Evolutionary conservation across 2,113 vertebrate genomes (phyloP).

Genomic region (Colinus virginianus): DNA sequence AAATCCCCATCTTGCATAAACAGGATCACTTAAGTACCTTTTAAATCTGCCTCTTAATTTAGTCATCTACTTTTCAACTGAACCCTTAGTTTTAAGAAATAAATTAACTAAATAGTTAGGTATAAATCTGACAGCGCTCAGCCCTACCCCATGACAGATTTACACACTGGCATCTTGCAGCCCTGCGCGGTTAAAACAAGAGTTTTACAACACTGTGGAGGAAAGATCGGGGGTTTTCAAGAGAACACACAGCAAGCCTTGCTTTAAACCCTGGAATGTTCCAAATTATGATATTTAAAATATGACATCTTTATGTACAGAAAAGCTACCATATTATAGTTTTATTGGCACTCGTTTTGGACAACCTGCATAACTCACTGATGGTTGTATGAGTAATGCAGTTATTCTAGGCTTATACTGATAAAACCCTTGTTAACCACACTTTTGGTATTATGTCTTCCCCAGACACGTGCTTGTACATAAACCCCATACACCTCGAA

Average conservation of each 20-base stretch:
- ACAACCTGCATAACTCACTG: constrained; percentile 68
- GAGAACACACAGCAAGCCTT: constrained; percentile 38
- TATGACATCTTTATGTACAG: constrained; percentile 74
- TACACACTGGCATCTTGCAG: constrained; percentile 65
- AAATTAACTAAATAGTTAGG: constrained; percentile 66
- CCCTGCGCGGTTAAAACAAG: constrained; percentile 21
- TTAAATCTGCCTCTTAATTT: constrained; percentile 63
- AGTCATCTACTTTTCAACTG: constrained; percentile 39
- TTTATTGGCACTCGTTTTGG: constrained; percentile 73
- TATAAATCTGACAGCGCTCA: constrained; percentile 63
- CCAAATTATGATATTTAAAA: constrained; percentile 67
- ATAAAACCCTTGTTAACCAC: constrained; percentile 26
- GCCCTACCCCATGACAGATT: constrained; percentile 50
- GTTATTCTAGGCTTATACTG: not conserved
- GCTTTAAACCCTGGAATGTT: constrained; percentile 58
- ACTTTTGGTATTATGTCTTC: not conserved
- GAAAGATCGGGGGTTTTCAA: constrained; percentile 57
- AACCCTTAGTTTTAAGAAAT: constrained; percentile 63
- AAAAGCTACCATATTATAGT: constrained; percentile 72
- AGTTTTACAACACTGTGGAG: constrained; percentile 69
- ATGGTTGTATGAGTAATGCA: constrained; percentile 55
- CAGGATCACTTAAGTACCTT: constrained; percentile 44
- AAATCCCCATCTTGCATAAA: constrained; percentile 50
- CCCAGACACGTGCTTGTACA: not conserved
- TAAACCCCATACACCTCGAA: not conserved